These are phyloP conservation scores for Psittacara wagleri DNA, from an alignment of 2,113 vertebrate species.

Conservation along the genomic window DNA sequence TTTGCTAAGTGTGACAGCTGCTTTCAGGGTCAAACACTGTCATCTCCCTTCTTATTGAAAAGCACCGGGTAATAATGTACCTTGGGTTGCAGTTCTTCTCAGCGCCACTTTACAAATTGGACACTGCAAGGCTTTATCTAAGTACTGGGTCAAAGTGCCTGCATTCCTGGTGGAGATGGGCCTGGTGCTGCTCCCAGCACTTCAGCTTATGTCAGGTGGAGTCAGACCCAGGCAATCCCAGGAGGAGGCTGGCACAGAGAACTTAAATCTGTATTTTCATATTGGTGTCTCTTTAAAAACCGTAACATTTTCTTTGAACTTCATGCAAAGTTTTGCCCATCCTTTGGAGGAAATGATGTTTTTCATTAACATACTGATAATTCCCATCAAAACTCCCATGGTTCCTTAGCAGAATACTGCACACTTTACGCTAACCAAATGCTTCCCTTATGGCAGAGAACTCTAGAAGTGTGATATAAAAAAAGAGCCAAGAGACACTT, in stretches of 20 bases:
- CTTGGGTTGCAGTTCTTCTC: not conserved
- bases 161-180: accelerated
- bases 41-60: not conserved
- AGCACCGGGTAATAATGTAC: not conserved
- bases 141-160: not conserved
- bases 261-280: not conserved
- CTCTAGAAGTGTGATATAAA: not conserved
- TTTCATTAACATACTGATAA: not conserved
- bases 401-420: not conserved
- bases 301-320: not conserved
- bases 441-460: not conserved
- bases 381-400: not conserved
- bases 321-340: not conserved
- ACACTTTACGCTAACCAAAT: not conserved
- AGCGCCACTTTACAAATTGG: not conserved
- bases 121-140: not conserved
- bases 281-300: not conserved
- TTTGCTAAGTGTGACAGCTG: not conserved
- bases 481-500: not conserved
- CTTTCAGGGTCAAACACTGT: not conserved
- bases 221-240: not conserved
- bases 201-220: not conserved
- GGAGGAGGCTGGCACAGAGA: not conserved
- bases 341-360: not conserved
- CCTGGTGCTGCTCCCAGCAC: not conserved